Base-by-base conservation (phyloP, 2,888 invertebrate genomes). In the Corythucha ciliata region DNA sequence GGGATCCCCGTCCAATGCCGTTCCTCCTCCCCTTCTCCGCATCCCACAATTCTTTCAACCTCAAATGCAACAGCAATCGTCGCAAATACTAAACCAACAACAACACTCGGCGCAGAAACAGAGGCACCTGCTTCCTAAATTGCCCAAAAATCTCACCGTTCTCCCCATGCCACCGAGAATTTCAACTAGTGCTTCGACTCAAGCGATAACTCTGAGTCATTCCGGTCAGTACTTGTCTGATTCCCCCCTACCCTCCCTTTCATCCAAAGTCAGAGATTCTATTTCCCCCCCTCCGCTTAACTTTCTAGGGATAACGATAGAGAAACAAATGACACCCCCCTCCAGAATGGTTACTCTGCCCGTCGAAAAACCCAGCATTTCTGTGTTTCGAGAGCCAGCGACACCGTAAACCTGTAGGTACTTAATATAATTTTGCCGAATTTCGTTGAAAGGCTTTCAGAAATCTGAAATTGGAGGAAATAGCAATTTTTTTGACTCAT, bases 81-180 rank as follows among this genome's bases (percentile, higher is more conserved):
- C 42, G 16, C 46, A 46, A 10, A 40, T 40, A 7, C 44, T 33
- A 4, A 39, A 42, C 8, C 29, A 27, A 10, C 39, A 41, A 22
- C 25, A 36, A 12, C 29, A 20, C 24, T 21, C 44, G 10, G 50
- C 39, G n/a, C 54, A 21, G 10, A 27, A 41, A 12, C 52, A 40
- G 21, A 33, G 44, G 21, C 33, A 41, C n/a, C 54, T 58, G 20
- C 47, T 58, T 37, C 58, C 59, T 65, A 69, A 59, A 68, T 66
- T 61, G 54, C 87, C 87, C 24, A 84, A 81, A 66, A 83, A 83
- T 2, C 67, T 87, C 59, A 86, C 86, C 1, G 84, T 87, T 16
- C 56, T 60, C 4, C 55, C 57, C 48, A 85, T 86, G 63, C 83
- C 84, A 10, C 84, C 85, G 60, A 36, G 53, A 10, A 36, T 45